Conservation (phyloP, 2,797 vertebrate genomes). For the Notolabrus celidotus region DNA sequence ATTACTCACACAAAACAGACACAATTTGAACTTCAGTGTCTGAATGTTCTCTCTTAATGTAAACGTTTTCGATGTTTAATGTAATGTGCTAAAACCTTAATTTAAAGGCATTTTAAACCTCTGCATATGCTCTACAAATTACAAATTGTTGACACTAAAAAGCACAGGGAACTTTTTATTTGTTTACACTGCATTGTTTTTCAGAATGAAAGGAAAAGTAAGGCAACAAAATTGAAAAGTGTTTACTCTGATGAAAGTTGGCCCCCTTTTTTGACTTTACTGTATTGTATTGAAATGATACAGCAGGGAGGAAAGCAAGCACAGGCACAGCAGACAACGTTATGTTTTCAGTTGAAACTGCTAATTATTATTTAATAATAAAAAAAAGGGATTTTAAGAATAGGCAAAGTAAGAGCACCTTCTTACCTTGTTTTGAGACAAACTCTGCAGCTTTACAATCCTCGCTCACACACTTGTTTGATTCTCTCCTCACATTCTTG, state of each 20-base stretch:
- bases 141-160: neutral
- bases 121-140: neutral
- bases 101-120: neutral
- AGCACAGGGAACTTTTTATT: neutral
- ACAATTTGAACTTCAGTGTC: too few species aligned
- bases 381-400: neutral
- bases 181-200: too few species aligned
- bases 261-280: neutral
- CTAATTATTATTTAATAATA: neutral
- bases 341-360: neutral
- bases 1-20: too few species aligned
- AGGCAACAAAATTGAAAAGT: neutral
- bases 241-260: neutral
- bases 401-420: neutral
- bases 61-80: too few species aligned
- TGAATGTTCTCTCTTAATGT: too few species aligned
- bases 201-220: too few species aligned
- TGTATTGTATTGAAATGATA: neutral
- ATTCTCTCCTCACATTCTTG: slow-evolving; percentile 50
- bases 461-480: slow-evolving; percentile 24
- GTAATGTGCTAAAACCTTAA: neutral
- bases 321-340: neutral
- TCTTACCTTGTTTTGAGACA: slow-evolving; percentile 71
- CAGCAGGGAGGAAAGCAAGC: neutral
- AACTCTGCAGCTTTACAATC: slow-evolving; percentile 24